Base-by-base conservation (phyloP, 2,888 invertebrate genomes). In the Pheosia gnoma region DNA sequence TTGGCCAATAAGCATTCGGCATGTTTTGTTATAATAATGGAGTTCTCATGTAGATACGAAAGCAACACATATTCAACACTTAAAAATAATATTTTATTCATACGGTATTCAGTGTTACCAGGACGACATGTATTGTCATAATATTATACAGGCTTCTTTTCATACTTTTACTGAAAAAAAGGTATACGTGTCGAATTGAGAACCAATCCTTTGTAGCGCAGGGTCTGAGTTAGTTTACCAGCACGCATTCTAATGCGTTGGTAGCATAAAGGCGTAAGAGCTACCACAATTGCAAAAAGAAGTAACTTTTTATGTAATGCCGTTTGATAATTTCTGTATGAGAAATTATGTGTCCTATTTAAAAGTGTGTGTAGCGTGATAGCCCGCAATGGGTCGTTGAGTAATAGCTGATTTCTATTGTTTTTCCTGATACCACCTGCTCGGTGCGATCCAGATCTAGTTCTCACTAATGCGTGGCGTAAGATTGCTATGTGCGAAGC, bases 341-440 rank as follows among this genome's bases (percentile, higher is more conserved):
- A 43, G 68, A 71, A 73, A 68, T 39, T 68, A 62, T 59, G 41
- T 53, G 59, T 49, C 51, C 37, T 49, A 25, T 47, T 36, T 59
- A 36, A 54, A 55, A 25, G 25, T 25, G 25, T 25, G 25, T 39
- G 60, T 67, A 61, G 59, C 63, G 54, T 59, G 10, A 60, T 39
- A 51, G 4, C 9, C 54, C 54, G 10, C 59, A 63, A 67, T 38
- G 62, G 45, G 65, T 57, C 61, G 58, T 11, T 71, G 59, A 57
- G 72, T 63, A 73, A 73, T 56, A 61, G 47, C 61, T 60, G 67
- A 71, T 65, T 65, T 69, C 69, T 60, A 73, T 73, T 73, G 73
- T 73, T 69, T 73, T 72, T 71, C n/a, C 55, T 10, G 39, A 39
- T 39, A 39, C 61, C 64, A 71, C 68, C 61, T 66, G 57, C 38